Base-by-base conservation (phyloP, 2,888 invertebrate species). In the Hirtodrosophila duncani region DNA sequence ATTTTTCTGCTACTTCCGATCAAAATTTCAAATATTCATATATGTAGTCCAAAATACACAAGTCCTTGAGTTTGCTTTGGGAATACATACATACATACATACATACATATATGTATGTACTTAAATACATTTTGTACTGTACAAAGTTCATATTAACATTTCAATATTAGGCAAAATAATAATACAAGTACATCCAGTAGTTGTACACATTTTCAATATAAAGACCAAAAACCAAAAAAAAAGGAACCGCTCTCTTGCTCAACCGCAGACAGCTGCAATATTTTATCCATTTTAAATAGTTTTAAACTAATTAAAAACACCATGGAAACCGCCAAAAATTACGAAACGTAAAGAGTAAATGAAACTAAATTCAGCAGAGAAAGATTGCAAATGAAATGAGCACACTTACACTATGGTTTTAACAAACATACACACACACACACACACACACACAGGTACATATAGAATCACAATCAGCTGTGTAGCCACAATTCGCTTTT, bases 241-340 rank as follows among this genome's bases (percentile, higher is more conserved):
- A 9, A n/a, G n/a, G n/a, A n/a, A n/a, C n/a, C n/a, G n/a, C n/a
- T n/a, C n/a, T n/a, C n/a, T n/a, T n/a, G n/a, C n/a, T n/a, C 27
- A 16, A 39, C 38, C 49, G 36, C 49, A 34, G 33, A 55, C 36
- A 62, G 45, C 38, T 42, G 51, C 45, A 49, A 62, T 34, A 34
- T 59, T 52, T 67, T 60, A 53, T 61, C 46, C 53, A 66, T 29
- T 64, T 77, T 55, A 57, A 65, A 77, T 80, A 53, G 59, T 77
- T 72, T 80, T 27, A 65, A n/a, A 72, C 78, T 80, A 78, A 80
- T 80, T 80, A 77, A 75, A 79, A 75, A 27, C 65, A 58, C n/a
- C 52, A 59, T 64, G 66, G 39, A 49, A 70, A 72, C 66, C 81
- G 74, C 62, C 42, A 77, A 72, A 53, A 65, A 52, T 48, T 29